These are phyloP conservation scores for Nycticorax nycticorax DNA, from an alignment of 2,113 vertebrate genomes.

Conservation along the genomic window DNA sequence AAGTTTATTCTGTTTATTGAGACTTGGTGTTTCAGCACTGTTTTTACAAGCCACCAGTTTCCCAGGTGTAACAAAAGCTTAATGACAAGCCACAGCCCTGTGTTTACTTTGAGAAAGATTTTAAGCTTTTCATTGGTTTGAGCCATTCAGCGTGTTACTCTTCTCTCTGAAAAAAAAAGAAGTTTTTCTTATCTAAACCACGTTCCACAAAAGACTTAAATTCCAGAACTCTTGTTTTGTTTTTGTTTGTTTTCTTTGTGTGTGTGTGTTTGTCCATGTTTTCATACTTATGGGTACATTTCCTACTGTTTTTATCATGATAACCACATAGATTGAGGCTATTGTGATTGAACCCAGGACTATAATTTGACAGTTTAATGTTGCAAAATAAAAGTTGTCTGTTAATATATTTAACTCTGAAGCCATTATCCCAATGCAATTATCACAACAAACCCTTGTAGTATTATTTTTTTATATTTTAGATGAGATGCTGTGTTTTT, in stretches of 20 bases:
- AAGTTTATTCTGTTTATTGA: background rate
- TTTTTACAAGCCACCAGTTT: background rate
- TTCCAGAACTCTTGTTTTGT: background rate
- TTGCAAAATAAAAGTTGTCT: background rate
- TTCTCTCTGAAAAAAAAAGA: background rate
- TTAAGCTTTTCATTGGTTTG: background rate
- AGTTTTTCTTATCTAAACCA: background rate
- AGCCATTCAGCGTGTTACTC: background rate
- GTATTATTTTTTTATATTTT: background rate
- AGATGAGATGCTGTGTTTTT: background rate
- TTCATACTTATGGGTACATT: background rate
- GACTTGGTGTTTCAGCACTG: background rate
- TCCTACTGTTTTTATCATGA: background rate
- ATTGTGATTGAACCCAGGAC: background rate
- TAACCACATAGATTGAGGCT: background rate
- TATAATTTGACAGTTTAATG: background rate
- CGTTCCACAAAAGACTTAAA: background rate
- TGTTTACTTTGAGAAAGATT: background rate
- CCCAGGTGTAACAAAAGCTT: background rate
- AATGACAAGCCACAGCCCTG: background rate
- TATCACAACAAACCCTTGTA: background rate
- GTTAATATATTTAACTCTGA: background rate
- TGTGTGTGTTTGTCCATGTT: background rate
- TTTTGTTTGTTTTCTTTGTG: background rate
- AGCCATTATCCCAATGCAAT: background rate